Conservation (phyloP, 2,888 invertebrate species). For the Drosophila eohydei region DNA sequence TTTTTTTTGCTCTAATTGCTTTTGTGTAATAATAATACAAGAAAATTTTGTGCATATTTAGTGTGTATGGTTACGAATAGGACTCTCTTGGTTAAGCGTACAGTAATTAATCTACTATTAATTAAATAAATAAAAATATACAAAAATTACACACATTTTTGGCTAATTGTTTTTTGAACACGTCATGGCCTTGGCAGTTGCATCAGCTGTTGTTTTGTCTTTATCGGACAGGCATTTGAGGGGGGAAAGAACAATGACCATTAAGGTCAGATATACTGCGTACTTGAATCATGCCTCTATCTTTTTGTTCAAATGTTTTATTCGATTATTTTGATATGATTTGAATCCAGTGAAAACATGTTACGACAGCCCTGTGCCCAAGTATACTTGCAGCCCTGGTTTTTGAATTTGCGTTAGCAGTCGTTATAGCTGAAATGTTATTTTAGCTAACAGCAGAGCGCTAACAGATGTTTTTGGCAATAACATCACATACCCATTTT, state of each 20-base stretch:
- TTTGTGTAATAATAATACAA: conserved; percentile 53
- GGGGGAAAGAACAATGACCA: background rate
- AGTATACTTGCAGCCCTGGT: conserved; percentile 10
- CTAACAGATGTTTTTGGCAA: conserved; percentile 17
- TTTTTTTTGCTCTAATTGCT: conserved; percentile 27
- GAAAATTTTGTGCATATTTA: conserved; percentile 77
- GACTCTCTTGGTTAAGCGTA: conserved; percentile 78
- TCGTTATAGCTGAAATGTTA: conserved; percentile 4
- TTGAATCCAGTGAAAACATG: background rate
- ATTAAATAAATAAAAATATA: conserved; percentile 72
- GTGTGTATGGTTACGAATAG: conserved; percentile 78
- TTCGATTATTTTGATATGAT: background rate
- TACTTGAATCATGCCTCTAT: background rate
- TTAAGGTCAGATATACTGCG: background rate
- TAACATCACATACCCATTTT: conserved; percentile 50
- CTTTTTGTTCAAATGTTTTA: background rate
- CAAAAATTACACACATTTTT: conserved; percentile 28
- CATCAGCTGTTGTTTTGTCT: conserved; percentile 1
- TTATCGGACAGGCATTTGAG: conserved; percentile 15
- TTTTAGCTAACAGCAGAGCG: conserved; percentile 1
- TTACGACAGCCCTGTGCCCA: background rate
- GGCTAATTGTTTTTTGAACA: conserved; percentile 26
- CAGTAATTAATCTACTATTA: conserved; percentile 77
- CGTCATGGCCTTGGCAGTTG: conserved; percentile 9
- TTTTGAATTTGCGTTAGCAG: conserved; percentile 16